phyloP scores from a whole-genome alignment of 2,113 vertebrate genomes.

The Caretta caretta region DNA sequence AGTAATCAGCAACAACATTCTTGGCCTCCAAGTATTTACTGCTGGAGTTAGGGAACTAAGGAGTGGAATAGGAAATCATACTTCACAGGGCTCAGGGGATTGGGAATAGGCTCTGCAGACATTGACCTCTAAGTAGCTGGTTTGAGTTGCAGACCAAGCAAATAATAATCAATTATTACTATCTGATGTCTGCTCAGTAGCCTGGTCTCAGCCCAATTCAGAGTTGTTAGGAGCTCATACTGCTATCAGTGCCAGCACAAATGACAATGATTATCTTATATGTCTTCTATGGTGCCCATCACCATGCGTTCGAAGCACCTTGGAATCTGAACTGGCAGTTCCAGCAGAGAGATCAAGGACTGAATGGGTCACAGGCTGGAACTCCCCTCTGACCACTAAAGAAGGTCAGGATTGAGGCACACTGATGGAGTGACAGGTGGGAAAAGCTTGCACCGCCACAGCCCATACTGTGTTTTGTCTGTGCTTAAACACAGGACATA shows the following conservation, averaged over 20 bases:
- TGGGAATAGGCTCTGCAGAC: background rate
- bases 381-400: background rate
- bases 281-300: background rate
- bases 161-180: background rate
- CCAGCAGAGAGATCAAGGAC: background rate
- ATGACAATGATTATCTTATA: background rate
- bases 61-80: background rate
- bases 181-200: background rate
- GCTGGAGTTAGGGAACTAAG: background rate
- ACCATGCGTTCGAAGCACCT: background rate
- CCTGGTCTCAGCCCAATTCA: background rate
- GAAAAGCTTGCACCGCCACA: accelerated
- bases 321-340: background rate
- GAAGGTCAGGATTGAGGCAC: background rate
- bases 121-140: background rate
- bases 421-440: background rate
- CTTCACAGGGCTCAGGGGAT: background rate
- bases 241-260: background rate
- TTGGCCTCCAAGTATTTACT: background rate
- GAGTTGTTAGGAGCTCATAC: background rate
- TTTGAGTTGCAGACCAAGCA: background rate
- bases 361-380: background rate
- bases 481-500: background rate
- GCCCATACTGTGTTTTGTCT: background rate
- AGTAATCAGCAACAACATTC: background rate